phyloP scores from a whole-genome alignment of 2,888 invertebrate species.

The Drosophila flavopinicola region DNA sequence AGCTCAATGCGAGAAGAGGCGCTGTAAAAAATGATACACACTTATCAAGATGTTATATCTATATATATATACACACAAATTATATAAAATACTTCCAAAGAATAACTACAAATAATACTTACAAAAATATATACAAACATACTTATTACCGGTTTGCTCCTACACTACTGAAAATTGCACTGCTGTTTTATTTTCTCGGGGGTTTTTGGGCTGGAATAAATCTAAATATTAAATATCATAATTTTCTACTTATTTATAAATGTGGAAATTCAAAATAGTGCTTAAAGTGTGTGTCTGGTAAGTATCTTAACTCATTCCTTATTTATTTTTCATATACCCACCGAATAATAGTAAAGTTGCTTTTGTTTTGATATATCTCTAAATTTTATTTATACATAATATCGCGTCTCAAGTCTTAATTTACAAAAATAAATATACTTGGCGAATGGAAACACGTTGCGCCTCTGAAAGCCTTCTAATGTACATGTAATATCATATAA shows the following conservation, averaged over 20 bases:
- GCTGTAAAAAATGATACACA: conserved; percentile 43
- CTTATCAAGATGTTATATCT: conserved; percentile 59
- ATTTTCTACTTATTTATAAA: no score
- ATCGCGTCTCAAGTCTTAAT: conserved; percentile 41
- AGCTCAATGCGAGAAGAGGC: conserved; percentile 23
- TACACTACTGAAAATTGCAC: conserved; percentile 40
- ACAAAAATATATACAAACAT: conserved; percentile 59
- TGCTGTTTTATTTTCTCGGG: conserved; percentile 13
- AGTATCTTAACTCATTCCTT: no score
- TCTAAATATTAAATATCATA: neutral
- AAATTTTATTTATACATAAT: conserved; percentile 40
- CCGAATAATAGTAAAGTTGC: no score
- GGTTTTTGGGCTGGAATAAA: neutral
- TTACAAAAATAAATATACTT: conserved; percentile 37
- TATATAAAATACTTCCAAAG: conserved; percentile 41
- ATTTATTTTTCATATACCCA: no score
- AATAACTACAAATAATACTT: conserved; percentile 49
- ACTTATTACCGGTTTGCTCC: conserved; percentile 72
- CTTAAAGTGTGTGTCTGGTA: no score
- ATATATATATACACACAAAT: conserved; percentile 43
- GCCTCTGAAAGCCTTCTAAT: conserved; percentile 64
- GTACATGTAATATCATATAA: conserved; percentile 39
- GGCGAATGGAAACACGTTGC: conserved; percentile 30
- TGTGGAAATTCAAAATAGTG: no score
- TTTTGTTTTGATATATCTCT: conserved; percentile 14